A percentile compares a stretch with the other conserved stretches of the same genome.
Evolutionary conservation across 2,113 vertebrate genomes (phyloP).

Genomic region (Labeo catla): DNA sequence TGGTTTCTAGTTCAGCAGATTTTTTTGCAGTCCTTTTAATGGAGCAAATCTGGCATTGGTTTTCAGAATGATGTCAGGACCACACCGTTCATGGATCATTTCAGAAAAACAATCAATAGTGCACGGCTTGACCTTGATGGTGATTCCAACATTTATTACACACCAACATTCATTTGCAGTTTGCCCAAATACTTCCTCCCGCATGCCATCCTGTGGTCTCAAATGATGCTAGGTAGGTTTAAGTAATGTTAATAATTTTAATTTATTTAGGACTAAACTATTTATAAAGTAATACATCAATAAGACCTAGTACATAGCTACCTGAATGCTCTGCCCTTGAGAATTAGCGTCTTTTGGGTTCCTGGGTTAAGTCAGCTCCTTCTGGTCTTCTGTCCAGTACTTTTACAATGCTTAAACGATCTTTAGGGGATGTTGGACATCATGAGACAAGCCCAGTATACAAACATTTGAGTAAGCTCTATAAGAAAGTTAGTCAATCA

Average conservation of each 20-base stretch:
- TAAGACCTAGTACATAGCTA: no score
- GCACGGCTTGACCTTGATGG: background rate
- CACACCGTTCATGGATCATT: background rate
- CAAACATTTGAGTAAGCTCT: background rate
- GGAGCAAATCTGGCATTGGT: no score
- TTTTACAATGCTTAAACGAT: no score
- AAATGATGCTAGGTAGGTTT: slow-evolving; percentile 5
- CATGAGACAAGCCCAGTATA: background rate
- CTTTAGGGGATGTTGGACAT: background rate
- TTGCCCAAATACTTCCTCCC: background rate
- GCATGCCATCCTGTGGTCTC: slow-evolving; percentile 17
- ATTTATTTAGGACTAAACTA: no score
- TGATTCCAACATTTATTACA: background rate
- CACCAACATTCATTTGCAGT: background rate
- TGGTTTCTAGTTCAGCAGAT: no score
- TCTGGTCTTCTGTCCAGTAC: no score
- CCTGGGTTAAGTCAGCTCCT: no score
- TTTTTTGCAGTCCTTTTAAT: no score
- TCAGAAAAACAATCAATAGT: background rate
- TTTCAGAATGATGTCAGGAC: background rate
- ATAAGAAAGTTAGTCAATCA: background rate
- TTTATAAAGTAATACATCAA: no score
- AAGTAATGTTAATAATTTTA: no score
- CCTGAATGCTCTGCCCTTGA: no score
- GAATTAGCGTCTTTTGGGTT: no score